phyloP scores from a whole-genome alignment of 1,140 invertebrate species.

The Drosophila triauraria region DNA sequence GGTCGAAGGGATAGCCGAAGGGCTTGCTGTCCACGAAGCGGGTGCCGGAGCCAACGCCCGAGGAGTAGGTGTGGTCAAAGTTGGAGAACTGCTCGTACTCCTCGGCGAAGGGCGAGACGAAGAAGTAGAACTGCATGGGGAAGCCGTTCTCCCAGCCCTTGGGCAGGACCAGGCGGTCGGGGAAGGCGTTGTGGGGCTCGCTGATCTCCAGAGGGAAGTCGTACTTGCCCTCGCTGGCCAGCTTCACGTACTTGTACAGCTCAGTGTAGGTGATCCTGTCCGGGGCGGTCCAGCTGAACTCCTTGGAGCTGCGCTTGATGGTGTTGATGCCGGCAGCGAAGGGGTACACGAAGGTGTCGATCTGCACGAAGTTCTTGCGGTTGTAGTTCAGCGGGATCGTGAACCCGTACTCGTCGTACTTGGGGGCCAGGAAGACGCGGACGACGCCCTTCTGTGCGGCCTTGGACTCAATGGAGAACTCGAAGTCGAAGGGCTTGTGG shows the following conservation, averaged over 20 bases:
- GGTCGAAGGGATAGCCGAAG: conserved; percentile 13
- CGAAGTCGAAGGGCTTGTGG: conserved; percentile 4
- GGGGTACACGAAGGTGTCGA: not conserved
- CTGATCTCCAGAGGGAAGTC: conserved; percentile 10
- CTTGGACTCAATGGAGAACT: conserved; percentile 5
- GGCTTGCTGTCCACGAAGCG: conserved; percentile 8
- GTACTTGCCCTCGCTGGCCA: conserved; percentile 8
- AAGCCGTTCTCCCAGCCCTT: conserved; percentile 8
- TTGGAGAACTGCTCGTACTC: conserved; percentile 13
- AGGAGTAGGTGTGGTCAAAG: conserved; percentile 12
- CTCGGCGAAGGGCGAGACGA: conserved; percentile 14
- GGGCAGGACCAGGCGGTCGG: conserved; percentile 4
- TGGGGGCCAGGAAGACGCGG: conserved; percentile 3
- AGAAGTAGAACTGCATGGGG: conserved; percentile 14
- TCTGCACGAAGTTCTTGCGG: conserved; percentile 2
- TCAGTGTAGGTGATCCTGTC: conserved; percentile 8
- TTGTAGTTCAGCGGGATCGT: not conserved
- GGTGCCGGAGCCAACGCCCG: conserved; percentile 4
- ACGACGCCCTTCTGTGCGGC: not conserved
- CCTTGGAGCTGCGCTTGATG: conserved; percentile 13
- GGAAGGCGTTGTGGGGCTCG: conserved; percentile 7
- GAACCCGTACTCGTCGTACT: not conserved
- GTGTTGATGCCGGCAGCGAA: conserved; percentile 8
- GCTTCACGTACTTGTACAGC: conserved; percentile 3
- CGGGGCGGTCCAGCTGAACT: conserved; percentile 5